Evolutionary conservation across 2,888 invertebrate species (phyloP).

Genomic region (Cheilosia vulpina): DNA sequence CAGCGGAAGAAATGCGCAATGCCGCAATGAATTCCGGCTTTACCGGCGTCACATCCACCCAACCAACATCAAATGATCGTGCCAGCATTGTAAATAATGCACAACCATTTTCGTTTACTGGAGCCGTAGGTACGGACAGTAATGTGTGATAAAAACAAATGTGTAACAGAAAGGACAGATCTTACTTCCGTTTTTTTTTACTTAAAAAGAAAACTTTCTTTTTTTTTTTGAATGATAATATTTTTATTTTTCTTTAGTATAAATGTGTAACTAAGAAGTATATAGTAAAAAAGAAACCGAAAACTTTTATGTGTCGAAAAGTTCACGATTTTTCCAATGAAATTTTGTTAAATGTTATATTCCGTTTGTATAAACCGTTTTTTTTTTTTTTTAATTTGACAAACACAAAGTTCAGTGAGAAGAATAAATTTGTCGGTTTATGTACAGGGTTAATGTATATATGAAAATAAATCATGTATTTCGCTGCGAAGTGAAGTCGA

Average conservation of each 20-base stretch:
- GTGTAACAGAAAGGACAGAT: slow-evolving; percentile 58
- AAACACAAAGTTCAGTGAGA: background rate
- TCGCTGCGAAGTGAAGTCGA: background rate
- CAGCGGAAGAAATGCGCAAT: slow-evolving; percentile 91
- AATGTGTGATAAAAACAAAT: slow-evolving; percentile 85
- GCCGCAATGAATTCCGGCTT: slow-evolving; percentile 84
- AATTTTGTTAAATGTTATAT: background rate
- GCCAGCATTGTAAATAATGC: slow-evolving; percentile 92
- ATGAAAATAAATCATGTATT: background rate
- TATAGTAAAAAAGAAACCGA: background rate
- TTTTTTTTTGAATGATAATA: slow-evolving; percentile 42
- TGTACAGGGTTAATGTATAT: background rate
- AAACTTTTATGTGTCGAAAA: background rate
- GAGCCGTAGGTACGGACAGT: slow-evolving; percentile 87
- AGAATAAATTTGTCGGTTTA: background rate
- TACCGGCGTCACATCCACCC: slow-evolving; percentile 78
- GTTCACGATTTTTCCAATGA: background rate
- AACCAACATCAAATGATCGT: slow-evolving; percentile 86
- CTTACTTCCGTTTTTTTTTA: slow-evolving; percentile 52
- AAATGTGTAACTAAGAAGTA: slow-evolving; percentile 58
- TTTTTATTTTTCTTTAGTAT: slow-evolving; percentile 21
- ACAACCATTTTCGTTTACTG: slow-evolving; percentile 91
- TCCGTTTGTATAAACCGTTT: background rate
- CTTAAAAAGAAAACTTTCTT: slow-evolving; percentile 41
- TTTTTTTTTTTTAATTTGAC: background rate